A percentile compares a stretch with the other conserved stretches of the same genome.
Conservation (phyloP, 2,888 invertebrate genomes). For the Cataglyphis cursor region DNA sequence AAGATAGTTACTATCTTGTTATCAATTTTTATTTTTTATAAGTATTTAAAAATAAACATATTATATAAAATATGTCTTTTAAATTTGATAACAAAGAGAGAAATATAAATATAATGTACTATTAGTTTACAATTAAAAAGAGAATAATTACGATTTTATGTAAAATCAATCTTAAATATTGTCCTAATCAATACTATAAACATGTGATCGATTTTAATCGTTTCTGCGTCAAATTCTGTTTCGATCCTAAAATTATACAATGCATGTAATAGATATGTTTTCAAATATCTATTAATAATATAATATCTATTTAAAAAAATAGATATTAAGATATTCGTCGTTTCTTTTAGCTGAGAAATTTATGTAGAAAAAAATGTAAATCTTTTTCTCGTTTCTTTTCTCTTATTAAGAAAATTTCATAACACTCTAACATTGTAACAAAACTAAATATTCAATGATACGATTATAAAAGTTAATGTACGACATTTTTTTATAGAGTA, state of each 20-base stretch:
- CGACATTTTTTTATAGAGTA: neutral
- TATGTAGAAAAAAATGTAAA: neutral
- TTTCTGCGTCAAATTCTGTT: neutral
- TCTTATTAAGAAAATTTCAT: neutral
- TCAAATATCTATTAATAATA: too few species aligned
- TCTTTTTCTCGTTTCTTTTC: neutral
- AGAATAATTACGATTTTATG: neutral
- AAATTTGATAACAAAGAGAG: neutral
- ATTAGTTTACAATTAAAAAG: too few species aligned
- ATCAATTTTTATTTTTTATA: neutral
- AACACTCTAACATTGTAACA: neutral
- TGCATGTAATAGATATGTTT: neutral
- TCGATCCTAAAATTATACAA: neutral
- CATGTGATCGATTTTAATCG: neutral
- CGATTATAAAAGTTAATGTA: neutral
- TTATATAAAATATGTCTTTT: neutral
- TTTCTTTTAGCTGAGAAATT: neutral
- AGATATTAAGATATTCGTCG: neutral
- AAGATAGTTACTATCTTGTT: neutral
- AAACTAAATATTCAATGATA: neutral
- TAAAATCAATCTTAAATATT: neutral
- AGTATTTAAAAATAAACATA: neutral
- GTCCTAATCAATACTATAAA: neutral
- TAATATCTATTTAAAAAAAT: too few species aligned
- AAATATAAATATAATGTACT: neutral